These are phyloP conservation scores for Hemicrepidius hirtus DNA, from an alignment of 2,888 invertebrate genomes.

Conservation along the genomic window DNA sequence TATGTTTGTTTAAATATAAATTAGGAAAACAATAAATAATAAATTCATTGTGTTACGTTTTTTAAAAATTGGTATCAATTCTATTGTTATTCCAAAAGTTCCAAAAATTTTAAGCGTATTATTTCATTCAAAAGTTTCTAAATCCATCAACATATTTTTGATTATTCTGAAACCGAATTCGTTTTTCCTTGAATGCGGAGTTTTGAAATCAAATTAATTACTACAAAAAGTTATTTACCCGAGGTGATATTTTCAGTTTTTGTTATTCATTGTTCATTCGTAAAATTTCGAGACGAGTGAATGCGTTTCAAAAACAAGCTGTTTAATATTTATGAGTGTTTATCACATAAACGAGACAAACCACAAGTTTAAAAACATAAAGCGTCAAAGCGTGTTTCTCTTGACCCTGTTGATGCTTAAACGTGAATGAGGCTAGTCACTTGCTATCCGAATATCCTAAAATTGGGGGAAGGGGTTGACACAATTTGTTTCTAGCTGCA, in stretches of 20 bases:
- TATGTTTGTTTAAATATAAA: no score
- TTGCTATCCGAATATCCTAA: slow-evolving; percentile 26
- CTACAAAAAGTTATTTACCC: background rate
- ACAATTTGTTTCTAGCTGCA: background rate
- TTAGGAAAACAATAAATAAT: no score
- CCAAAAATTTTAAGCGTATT: no score
- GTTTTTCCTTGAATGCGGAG: no score
- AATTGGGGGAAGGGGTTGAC: slow-evolving; percentile 20
- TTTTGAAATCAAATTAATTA: background rate
- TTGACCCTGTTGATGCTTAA: slow-evolving; percentile 13
- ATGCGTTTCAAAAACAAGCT: slow-evolving; percentile 18
- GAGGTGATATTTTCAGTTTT: background rate
- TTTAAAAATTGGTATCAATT: no score
- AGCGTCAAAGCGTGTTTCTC: slow-evolving; percentile 42
- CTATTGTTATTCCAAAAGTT: no score
- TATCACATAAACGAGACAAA: slow-evolving; percentile 31
- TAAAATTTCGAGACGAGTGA: slow-evolving; percentile 8
- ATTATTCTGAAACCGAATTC: no score
- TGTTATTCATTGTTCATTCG: slow-evolving; percentile 6
- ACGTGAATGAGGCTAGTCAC: slow-evolving; percentile 11
- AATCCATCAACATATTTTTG: no score
- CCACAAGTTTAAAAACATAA: slow-evolving; percentile 41
- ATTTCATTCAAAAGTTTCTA: no score
- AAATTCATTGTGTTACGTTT: no score
- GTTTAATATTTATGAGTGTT: slow-evolving; percentile 33